Base-by-base conservation (phyloP, 2,113 vertebrate species). In the Zosterops pallidus region DNA sequence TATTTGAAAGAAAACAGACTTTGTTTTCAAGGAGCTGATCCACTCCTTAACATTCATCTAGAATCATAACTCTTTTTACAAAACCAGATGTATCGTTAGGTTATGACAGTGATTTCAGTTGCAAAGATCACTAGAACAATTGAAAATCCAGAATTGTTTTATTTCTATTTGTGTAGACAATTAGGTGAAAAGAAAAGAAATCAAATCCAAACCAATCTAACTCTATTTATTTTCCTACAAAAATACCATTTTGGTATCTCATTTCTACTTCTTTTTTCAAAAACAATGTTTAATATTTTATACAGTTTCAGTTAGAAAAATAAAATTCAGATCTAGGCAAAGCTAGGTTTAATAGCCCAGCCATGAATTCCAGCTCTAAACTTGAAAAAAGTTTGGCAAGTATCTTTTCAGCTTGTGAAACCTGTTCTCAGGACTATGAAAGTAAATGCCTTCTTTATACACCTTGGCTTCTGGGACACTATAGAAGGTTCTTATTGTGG, bases 401-500 rank as follows among this genome's bases (percentile, higher is more conserved):
- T 60, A 78, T 91, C 92, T 95, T 96, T 82, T 90, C 84, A 97
- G 95, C 62, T 97, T 88, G 75, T 59, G 35, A 96, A 97, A 98
- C 84, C 87, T 81, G 64, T 96, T 98, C 95, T 70, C 55, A 84
- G 88, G 80, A 68, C 63, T 89, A 29, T 94, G 97, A 98, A 98
- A 98, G 91, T 79, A 19, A 94, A 98, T 87, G 68, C 95, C 88
- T n/a, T 90, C 85, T 93, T 96, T 92, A 78, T 86, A 94, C 64
- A 95, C 83, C 89, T 92, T 86, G 84, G 86, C 88, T 95, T 91
- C 42, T 56, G 95, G 96, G 96, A 98, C 88, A 96, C 94, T 95
- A 97, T 97, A 97, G 97, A 94, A 96, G 96, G 92, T 56, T 95
- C 93, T 97, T 97, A 96, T 93, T 96, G 92, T 87, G 94, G 77